These are phyloP conservation scores for Dryocosmus kuriphilus DNA, from an alignment of 2,888 invertebrate genomes.

Conservation along the genomic window DNA sequence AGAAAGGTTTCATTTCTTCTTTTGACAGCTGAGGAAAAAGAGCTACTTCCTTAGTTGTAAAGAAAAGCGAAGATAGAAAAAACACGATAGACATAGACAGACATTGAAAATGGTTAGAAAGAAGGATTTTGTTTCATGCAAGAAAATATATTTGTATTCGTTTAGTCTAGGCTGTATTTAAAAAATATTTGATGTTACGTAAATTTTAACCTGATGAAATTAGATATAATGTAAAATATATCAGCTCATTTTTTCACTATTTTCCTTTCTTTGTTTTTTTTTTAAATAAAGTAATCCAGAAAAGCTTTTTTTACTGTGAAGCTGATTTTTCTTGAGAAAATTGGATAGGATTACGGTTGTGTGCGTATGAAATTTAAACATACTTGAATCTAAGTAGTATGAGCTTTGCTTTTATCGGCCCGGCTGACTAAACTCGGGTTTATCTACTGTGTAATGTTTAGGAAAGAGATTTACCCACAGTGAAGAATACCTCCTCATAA, in stretches of 20 bases:
- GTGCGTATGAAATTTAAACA: not conserved
- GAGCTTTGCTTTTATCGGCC: not conserved
- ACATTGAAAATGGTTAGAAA: not conserved
- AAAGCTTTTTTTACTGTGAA: too few species aligned
- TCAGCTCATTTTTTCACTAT: too few species aligned
- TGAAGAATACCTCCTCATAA: not conserved
- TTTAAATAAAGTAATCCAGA: too few species aligned
- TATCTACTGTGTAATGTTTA: not conserved
- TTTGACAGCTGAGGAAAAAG: conserved; percentile 22
- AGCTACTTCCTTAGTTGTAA: not conserved
- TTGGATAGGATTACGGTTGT: not conserved
- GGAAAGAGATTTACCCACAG: not conserved
- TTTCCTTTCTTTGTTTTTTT: not conserved
- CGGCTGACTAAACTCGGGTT: not conserved
- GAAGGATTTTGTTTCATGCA: not conserved
- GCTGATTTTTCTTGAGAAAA: not conserved
- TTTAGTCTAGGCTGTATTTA: too few species aligned
- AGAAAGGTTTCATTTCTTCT: conserved; percentile 9
- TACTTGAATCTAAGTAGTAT: not conserved
- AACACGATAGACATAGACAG: not conserved
- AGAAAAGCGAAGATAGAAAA: not conserved
- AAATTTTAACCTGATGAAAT: too few species aligned
- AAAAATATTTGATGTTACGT: too few species aligned
- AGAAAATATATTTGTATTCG: not conserved
- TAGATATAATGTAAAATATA: too few species aligned